Base-by-base conservation (phyloP, 2,113 vertebrate species). In the Anguilla japonica region DNA sequence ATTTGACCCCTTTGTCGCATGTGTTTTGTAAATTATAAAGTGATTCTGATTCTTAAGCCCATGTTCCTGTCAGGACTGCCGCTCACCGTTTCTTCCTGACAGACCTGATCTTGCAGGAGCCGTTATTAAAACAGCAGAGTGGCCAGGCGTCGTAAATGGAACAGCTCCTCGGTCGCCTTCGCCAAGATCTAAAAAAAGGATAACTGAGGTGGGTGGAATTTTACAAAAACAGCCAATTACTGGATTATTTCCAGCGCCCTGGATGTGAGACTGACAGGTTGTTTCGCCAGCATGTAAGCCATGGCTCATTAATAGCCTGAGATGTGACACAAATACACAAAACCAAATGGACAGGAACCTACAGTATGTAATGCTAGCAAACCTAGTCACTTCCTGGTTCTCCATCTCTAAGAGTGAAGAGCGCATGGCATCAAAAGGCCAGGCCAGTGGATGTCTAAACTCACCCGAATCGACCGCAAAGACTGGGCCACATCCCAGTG, bases 201-300 rank as follows among this genome's bases (percentile, higher is more conserved):
- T 8, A 84, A 67, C n/a, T 26, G n/a, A 75, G 71, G 14, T 15
- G 26, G 50, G 43, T 82, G 29, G 20, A 56, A 82, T n/a, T 46
- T 82, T 82, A 82, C 81, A 53, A n/a, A 46, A 53, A 16, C 41
- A 75, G 71, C 71, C 71, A n/a, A 75, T 75, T 75, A 34, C 71
- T 34, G 34, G 71, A 75, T 75, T 75, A 75, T 75, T 75, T 75
- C 71, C 71, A 75, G 71, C 6, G n/a, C 71, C n/a, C n/a, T 75
- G 71, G 71, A 34, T 75, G 71, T 6, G 34, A 75, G 11, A 34
- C 71, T 75, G 26, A 34, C 26, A n/a, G 71, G 34, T 34, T 75
- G 71, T 75, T n/a, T 13, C 0, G n/a, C n/a, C 2, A 34, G 71
- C n/a, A 29, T 34, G 11, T n/a, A 22, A 71, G 63, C 13, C 71